These are phyloP conservation scores for Melinopterus prodromus DNA, from an alignment of 2,888 invertebrate genomes.

Conservation along the genomic window DNA sequence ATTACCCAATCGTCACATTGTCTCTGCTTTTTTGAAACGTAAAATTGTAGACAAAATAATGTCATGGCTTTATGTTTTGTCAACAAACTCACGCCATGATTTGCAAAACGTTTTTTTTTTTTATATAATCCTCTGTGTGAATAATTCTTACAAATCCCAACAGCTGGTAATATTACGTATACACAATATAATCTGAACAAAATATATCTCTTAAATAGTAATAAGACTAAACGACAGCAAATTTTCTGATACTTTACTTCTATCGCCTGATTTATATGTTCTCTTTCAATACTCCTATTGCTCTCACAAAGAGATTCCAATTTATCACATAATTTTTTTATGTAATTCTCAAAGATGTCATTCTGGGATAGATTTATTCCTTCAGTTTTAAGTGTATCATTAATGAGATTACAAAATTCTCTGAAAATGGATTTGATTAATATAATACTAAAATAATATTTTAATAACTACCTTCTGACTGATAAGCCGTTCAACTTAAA, in stretches of 20 bases:
- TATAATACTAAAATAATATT: conserved; percentile 14
- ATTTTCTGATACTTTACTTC: conserved; percentile 62
- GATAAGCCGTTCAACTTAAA: conserved; percentile 81
- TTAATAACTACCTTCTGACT: conserved; percentile 64
- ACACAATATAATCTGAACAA: background rate
- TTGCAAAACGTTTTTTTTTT: no score
- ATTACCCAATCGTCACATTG: no score
- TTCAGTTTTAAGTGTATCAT: conserved; percentile 68
- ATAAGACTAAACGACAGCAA: conserved; percentile 37
- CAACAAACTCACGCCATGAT: no score
- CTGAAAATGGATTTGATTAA: conserved; percentile 56
- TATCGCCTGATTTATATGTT: conserved; percentile 77
- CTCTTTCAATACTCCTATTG: conserved; percentile 76
- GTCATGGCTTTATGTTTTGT: no score
- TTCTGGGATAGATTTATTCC: conserved; percentile 63
- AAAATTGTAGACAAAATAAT: no score
- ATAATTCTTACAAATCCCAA: no score
- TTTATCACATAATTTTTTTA: conserved; percentile 80
- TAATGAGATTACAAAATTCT: conserved; percentile 77
- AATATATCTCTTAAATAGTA: background rate
- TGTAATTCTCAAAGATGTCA: conserved; percentile 71
- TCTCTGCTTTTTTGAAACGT: no score
- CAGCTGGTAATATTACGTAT: background rate
- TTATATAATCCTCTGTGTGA: no score
- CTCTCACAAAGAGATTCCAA: conserved; percentile 80